Conservation (phyloP, 2,797 vertebrate genomes). For the Moxostoma hubbsi region DNA sequence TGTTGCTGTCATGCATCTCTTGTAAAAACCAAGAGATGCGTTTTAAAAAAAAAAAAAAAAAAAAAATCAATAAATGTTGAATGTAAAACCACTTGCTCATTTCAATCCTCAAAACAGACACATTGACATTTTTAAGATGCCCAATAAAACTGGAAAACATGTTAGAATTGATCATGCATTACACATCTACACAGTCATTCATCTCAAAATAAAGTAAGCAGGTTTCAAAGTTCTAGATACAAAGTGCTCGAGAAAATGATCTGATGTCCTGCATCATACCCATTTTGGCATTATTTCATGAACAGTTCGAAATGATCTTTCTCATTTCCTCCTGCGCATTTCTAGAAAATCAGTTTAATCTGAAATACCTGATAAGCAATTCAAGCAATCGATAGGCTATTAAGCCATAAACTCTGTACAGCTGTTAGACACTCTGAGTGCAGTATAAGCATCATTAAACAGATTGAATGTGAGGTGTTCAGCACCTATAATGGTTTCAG, state of each 20-base stretch:
- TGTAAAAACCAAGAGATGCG: too few species aligned
- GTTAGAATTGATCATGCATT: slow-evolving; percentile 37
- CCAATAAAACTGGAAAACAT: slow-evolving; percentile 37
- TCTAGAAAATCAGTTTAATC: not conserved
- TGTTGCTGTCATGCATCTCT: too few species aligned
- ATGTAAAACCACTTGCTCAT: too few species aligned
- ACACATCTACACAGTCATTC: slow-evolving; percentile 28
- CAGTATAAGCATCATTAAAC: not conserved
- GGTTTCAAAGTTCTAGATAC: slow-evolving; percentile 33
- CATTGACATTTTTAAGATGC: not conserved
- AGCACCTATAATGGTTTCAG: not conserved
- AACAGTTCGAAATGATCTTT: slow-evolving; percentile 21
- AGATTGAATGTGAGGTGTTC: slow-evolving; percentile 3
- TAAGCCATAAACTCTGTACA: slow-evolving; percentile 4
- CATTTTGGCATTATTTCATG: slow-evolving; percentile 12
- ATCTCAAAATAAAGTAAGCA: slow-evolving; percentile 29
- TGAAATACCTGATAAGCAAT: slow-evolving; percentile 21
- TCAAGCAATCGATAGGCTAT: slow-evolving; percentile 13
- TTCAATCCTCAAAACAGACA: not conserved
- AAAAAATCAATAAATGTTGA: too few species aligned
- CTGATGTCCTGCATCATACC: slow-evolving; percentile 53
- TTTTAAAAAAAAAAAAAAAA: too few species aligned
- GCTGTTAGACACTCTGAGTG: slow-evolving; percentile 17
- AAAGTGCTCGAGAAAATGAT: slow-evolving; percentile 49
- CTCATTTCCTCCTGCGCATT: slow-evolving; percentile 3